Conservation (phyloP, 2,888 invertebrate genomes). For the Agelastica alni region DNA sequence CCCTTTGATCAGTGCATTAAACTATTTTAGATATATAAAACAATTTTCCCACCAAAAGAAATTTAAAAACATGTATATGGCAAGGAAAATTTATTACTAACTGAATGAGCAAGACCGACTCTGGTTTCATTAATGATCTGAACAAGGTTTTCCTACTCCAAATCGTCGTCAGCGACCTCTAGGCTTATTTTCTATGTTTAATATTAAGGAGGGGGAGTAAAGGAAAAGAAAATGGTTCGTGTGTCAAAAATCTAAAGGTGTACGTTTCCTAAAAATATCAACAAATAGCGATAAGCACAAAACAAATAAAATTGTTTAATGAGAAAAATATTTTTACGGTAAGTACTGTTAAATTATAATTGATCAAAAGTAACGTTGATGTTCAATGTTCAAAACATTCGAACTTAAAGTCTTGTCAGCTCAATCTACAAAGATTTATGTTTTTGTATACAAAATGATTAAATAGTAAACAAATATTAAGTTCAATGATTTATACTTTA, state of each 20-base stretch:
- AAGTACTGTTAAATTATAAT: constrained; percentile 1
- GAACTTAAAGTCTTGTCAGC: not conserved
- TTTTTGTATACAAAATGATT: not conserved
- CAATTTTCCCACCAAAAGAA: too few relatives aligned
- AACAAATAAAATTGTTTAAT: not conserved
- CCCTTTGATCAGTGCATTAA: too few relatives aligned
- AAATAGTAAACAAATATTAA: not conserved
- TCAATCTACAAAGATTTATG: constrained; percentile 2
- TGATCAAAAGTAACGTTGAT: not conserved
- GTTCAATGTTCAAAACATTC: not conserved
- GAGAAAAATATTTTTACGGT: constrained; percentile 1
- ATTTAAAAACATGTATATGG: too few relatives aligned
- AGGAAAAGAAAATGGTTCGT: constrained; percentile 5
- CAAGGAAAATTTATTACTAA: too few relatives aligned
- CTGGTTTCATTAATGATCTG: too few relatives aligned
- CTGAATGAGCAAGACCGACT: too few relatives aligned
- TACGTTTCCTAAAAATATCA: not conserved
- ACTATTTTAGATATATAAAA: too few relatives aligned
- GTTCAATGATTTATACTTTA: not conserved
- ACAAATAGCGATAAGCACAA: not conserved
- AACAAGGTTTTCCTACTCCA: too few relatives aligned
- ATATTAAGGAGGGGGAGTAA: not conserved
- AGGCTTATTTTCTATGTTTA: too few relatives aligned
- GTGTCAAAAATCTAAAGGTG: not conserved
- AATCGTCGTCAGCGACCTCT: not conserved